These are phyloP conservation scores for Vannuccia rotundouncinata DNA, from an alignment of 2,888 invertebrate genomes.

Conservation along the genomic window DNA sequence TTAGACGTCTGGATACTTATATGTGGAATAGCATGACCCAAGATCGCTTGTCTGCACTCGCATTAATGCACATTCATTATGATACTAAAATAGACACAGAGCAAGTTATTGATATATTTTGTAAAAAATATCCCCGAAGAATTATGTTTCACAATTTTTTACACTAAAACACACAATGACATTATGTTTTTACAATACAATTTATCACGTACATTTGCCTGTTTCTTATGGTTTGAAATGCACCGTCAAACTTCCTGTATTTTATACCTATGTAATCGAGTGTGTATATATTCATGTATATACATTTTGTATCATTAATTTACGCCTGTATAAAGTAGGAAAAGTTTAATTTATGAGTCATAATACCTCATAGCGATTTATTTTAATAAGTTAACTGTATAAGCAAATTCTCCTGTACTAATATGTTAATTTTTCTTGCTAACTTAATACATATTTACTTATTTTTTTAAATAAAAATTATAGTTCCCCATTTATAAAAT, in stretches of 20 bases:
- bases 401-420: not conserved
- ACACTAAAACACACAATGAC: not conserved
- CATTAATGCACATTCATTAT: not conserved
- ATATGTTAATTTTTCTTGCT: not conserved
- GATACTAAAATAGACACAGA: not conserved
- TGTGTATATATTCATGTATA: not conserved
- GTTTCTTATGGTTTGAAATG: not conserved
- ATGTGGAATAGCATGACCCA: not conserved
- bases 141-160: not conserved
- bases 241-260: not conserved
- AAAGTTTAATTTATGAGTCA: not conserved
- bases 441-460: not conserved
- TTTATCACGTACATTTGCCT: not conserved
- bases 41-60: not conserved
- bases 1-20: constrained; percentile 30
- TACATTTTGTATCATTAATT: not conserved
- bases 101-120: not conserved
- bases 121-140: not conserved
- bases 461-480: constrained; percentile 26
- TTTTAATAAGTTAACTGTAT: not conserved
- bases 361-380: not conserved
- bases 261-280: not conserved
- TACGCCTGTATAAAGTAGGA: not conserved
- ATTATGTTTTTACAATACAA: not conserved
- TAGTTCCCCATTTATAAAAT: constrained; percentile 19